Conservation (phyloP, 1,140 invertebrate genomes). For the Bombus balteatus region DNA sequence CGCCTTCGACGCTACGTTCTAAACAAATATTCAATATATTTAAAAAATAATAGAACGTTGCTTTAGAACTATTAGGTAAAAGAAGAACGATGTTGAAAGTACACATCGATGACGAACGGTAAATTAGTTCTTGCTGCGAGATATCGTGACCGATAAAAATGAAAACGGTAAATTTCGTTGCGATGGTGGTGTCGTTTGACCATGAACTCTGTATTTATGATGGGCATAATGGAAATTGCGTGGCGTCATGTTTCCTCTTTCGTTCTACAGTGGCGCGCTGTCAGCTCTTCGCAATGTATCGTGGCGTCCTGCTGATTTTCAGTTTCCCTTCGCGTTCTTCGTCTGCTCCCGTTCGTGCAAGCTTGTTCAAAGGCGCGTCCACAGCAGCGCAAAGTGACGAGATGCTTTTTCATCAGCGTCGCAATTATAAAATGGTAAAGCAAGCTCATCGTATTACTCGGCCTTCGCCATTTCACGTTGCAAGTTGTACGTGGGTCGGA, state of each 20-base stretch:
- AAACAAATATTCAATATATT: background rate
- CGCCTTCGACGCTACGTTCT: too few species aligned
- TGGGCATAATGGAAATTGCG: slow-evolving; percentile 41
- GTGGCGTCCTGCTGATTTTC: slow-evolving; percentile 21
- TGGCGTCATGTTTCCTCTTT: background rate
- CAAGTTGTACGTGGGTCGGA: slow-evolving; percentile 25
- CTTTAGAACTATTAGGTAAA: too few species aligned
- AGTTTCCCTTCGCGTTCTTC: slow-evolving; percentile 13
- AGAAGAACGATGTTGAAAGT: background rate
- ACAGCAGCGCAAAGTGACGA: slow-evolving; percentile 23
- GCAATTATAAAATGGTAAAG: slow-evolving; percentile 59
- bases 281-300: slow-evolving; percentile 21
- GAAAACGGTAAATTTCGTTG: slow-evolving; percentile 40
- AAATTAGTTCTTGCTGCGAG: background rate
- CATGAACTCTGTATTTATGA: slow-evolving; percentile 36
- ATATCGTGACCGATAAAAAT: slow-evolving; percentile 15
- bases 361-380: background rate
- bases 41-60: background rate
- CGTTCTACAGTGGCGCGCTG: background rate
- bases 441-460: slow-evolving; percentile 35
- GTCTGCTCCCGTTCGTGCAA: background rate
- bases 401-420: slow-evolving; percentile 41
- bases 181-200: slow-evolving; percentile 1
- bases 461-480: slow-evolving; percentile 15
- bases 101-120: slow-evolving; percentile 1